Conservation (phyloP, 1,140 invertebrate species). For the Ceratina japonica region DNA sequence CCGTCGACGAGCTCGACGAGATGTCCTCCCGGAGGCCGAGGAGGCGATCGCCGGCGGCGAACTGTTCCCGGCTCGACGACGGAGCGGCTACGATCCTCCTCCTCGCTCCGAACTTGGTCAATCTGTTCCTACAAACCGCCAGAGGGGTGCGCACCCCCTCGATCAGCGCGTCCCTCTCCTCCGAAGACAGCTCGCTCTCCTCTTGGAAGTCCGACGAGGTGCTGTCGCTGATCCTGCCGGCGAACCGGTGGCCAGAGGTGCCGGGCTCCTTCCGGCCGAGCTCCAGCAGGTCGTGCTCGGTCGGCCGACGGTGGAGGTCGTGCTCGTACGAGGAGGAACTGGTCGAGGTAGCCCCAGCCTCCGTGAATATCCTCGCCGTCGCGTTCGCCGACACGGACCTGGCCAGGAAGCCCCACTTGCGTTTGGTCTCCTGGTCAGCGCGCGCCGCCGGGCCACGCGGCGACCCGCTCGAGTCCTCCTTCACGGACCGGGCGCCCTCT, state of each 20-base stretch:
- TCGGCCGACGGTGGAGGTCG: conserved; percentile 27
- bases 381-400: conserved; percentile 68
- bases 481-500: conserved; percentile 63
- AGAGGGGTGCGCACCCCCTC: conserved; percentile 59
- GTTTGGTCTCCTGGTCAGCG: background rate
- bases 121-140: conserved; percentile 59
- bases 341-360: conserved; percentile 56
- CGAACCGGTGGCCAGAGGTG: conserved; percentile 27
- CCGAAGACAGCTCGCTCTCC: conserved; percentile 69
- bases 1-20: conserved; percentile 33
- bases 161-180: conserved; percentile 69
- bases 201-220: conserved; percentile 69
- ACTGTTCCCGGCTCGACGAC: conserved; percentile 31
- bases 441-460: background rate
- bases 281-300: conserved; percentile 10
- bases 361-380: conserved; percentile 48
- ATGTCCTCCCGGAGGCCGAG: conserved; percentile 15
- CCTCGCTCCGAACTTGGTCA: conserved; percentile 57
- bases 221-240: conserved; percentile 58
- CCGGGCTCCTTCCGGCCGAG: conserved; percentile 19
- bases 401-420: conserved; percentile 58
- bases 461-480: conserved; percentile 49
- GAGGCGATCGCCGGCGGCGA: conserved; percentile 3
- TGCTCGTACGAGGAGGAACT: conserved; percentile 60
- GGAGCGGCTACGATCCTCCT: conserved; percentile 40